Evolutionary conservation across 2,113 vertebrate species (phyloP).

Genomic region (Campylomormyrus tamandua): DNA sequence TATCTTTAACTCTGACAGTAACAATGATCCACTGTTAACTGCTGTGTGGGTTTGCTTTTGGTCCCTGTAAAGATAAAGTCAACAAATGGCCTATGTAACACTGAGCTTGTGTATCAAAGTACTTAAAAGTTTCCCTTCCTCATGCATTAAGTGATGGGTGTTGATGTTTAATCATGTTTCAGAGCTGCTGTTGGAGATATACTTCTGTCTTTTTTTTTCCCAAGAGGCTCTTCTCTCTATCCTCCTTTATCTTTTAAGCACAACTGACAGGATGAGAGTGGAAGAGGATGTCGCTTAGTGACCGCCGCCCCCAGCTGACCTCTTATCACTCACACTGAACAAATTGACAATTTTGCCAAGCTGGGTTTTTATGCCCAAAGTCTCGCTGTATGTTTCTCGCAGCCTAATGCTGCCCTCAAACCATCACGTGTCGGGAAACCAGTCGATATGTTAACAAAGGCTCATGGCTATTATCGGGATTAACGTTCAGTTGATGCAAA

Average conservation of each 20-base stretch:
- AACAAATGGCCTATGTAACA: background rate
- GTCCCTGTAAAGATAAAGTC: background rate
- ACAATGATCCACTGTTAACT: background rate
- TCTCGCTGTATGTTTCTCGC: background rate
- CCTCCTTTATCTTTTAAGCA: constrained; percentile 21
- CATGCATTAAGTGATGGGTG: background rate
- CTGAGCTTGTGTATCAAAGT: background rate
- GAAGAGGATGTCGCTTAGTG: background rate
- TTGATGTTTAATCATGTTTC: constrained; percentile 21
- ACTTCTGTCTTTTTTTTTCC: too few species aligned
- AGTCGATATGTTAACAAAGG: background rate
- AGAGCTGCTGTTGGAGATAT: constrained; percentile 8
- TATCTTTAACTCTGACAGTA: background rate
- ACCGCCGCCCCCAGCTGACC: background rate
- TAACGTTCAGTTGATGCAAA: background rate
- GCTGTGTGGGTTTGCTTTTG: background rate
- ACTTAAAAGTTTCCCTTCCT: background rate
- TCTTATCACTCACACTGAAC: background rate
- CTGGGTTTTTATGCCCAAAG: background rate
- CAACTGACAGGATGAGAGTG: constrained; percentile 31
- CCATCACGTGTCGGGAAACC: background rate
- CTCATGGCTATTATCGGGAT: background rate
- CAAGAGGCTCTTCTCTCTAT: background rate
- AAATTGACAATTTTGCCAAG: background rate
- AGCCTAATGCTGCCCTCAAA: background rate